Base-by-base conservation (phyloP, 1,140 invertebrate genomes). In the Himalopsyche phryganea region DNA sequence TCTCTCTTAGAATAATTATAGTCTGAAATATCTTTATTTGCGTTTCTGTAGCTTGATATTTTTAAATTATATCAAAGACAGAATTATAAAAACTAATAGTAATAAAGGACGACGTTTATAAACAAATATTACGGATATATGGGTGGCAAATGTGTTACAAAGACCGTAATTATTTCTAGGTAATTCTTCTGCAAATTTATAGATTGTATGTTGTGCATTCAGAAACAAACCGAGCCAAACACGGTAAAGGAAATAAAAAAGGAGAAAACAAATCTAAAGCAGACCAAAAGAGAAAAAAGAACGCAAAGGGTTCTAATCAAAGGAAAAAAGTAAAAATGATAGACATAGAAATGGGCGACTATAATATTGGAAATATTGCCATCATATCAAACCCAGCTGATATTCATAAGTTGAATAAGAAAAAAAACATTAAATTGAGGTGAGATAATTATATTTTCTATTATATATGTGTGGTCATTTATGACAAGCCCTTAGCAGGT, bases 181-280 rank as follows among this genome's bases (percentile, higher is more conserved):
- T 94, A 4, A 94, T 94, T 58, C 69, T 92, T 1, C 74, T 95
- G 0, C 89, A 94, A 67, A 77, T 94, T 35, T 94, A 94, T 66
- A 75, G 92, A 13, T 76, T 94, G 0, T 87, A 91, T 64, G 90
- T 94, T 0, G 85, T 94, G 0, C 87, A 92, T 60, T 70, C 81
- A 48, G 83, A 85, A 66, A 82, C 76, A 0, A 77, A 82, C 36
- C 82, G 80, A 66, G 83, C 79, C 68, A 81, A 80, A 60, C 74
- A 71, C 57, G 74, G 76, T 46, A 67, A 73, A 40, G 66, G 68
- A 46, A 69, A 66, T 45, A 75, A 70, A 28, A 67, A 32, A 44
- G 32, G 13, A 9, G 51, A 55, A 66, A 84, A 80, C 0, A 68
- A 76, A 7, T 79, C 80, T 59, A 79, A 86, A 28, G 80, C 11